phyloP scores from a whole-genome alignment of 2,797 vertebrate genomes.

The Sciurus carolinensis region DNA sequence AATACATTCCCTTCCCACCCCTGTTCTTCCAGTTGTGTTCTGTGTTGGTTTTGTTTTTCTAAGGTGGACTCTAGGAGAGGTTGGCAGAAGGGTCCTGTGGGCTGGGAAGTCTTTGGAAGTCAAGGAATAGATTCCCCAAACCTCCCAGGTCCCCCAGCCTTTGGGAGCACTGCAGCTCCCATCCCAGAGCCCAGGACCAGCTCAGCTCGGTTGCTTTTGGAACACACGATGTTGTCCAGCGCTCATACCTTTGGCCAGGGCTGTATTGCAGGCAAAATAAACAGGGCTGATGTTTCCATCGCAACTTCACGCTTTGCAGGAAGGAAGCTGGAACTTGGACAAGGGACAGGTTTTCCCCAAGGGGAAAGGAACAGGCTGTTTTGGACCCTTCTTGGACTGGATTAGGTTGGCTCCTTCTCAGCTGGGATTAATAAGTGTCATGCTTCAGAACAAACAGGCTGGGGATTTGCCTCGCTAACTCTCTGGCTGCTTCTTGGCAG shows the following conservation, averaged over 20 bases:
- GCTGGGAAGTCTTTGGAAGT: neutral
- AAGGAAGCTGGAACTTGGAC: conserved; percentile 81
- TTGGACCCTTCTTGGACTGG: conserved; percentile 20
- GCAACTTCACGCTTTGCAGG: conserved; percentile 68
- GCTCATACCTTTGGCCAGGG: neutral
- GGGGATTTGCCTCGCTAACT: conserved; percentile 9
- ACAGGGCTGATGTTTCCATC: conserved; percentile 76
- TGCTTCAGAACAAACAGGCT: conserved; percentile 14
- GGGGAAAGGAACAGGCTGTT: conserved; percentile 9
- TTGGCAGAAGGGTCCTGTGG: neutral
- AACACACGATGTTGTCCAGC: neutral
- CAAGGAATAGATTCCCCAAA: neutral
- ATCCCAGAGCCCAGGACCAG: neutral
- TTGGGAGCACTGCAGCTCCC: rapidly evolving
- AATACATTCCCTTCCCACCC: neutral
- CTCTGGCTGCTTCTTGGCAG: conserved; percentile 5
- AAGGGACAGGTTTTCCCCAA: conserved; percentile 51
- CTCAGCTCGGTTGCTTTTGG: neutral
- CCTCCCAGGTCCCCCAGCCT: neutral
- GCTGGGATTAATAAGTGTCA: conserved; percentile 61
- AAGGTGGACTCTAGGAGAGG: neutral
- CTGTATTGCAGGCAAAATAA: conserved; percentile 65
- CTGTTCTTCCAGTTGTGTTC: neutral
- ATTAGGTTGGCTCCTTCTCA: conserved; percentile 60
- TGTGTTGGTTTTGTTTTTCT: neutral